Conservation (phyloP, 2,113 vertebrate species). For the Macheiramphus alcinus region DNA sequence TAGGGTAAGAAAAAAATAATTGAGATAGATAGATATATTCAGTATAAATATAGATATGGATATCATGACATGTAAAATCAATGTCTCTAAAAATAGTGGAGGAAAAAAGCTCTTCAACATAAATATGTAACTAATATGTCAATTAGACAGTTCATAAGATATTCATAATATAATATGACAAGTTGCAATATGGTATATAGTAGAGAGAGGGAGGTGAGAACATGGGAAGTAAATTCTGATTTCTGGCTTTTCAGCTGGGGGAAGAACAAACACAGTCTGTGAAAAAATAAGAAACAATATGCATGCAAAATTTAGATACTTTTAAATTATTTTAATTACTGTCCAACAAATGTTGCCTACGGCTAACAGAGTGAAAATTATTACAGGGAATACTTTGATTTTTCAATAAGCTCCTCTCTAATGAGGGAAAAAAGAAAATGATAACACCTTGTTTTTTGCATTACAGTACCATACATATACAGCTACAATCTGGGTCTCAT, state of each 20-base stretch:
- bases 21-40: neutral
- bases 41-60: neutral
- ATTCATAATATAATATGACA: constrained; percentile 35
- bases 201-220: constrained; percentile 1
- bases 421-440: neutral
- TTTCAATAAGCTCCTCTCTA: constrained; percentile 34
- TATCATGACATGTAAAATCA: neutral
- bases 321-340: constrained; percentile 51
- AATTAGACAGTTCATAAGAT: constrained; percentile 2
- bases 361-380: constrained; percentile 29
- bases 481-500: neutral
- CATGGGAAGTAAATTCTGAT: constrained; percentile 4
- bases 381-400: constrained; percentile 35
- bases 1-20: neutral
- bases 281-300: constrained; percentile 36
- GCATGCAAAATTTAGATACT: constrained; percentile 34
- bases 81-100: constrained; percentile 27
- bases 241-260: neutral
- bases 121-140: constrained; percentile 19
- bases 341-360: constrained; percentile 30
- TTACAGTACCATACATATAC: neutral
- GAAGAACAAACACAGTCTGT: constrained; percentile 23
- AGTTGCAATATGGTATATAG: constrained; percentile 24
- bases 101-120: neutral
- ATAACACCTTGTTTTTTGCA: neutral